These are phyloP conservation scores for Spodoptera exigua DNA, from an alignment of 2,888 invertebrate genomes.

Conservation along the genomic window DNA sequence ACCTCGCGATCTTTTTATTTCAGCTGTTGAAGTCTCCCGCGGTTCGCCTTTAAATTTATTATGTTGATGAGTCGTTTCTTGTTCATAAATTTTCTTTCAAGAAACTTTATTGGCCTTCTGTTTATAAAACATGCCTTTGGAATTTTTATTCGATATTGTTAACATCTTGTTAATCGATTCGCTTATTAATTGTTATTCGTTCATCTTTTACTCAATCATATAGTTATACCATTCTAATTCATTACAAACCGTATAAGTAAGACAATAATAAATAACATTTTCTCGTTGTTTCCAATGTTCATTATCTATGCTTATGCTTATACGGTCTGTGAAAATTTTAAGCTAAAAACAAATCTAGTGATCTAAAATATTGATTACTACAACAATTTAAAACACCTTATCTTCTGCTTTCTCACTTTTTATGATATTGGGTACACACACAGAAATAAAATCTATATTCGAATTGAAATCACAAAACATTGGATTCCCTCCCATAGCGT, in stretches of 20 bases:
- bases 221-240: too few relatives aligned
- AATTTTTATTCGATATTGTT: slow-evolving; percentile 31
- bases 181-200: slow-evolving; percentile 19
- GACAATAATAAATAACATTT: too few relatives aligned
- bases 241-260: too few relatives aligned
- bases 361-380: too few relatives aligned
- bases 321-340: too few relatives aligned
- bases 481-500: slow-evolving; percentile 21
- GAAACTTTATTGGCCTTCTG: slow-evolving; percentile 32
- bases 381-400: too few relatives aligned
- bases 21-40: slow-evolving; percentile 45
- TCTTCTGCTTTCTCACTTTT: too few relatives aligned
- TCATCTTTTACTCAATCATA: too few relatives aligned
- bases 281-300: neutral
- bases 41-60: slow-evolving; percentile 45
- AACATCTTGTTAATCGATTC: slow-evolving; percentile 29
- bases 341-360: too few relatives aligned
- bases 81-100: slow-evolving; percentile 38
- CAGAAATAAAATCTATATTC: slow-evolving; percentile 29
- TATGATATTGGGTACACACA: too few relatives aligned
- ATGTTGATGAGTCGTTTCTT: slow-evolving; percentile 32
- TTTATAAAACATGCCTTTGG: slow-evolving; percentile 37
- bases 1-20: slow-evolving; percentile 51
- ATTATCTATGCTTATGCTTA: neutral
- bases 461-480: slow-evolving; percentile 34